Evolutionary conservation across 2,113 vertebrate species (phyloP), one percentile per base, ranked within the genome.

Genomic region (Ictalurus punctatus): DNA sequence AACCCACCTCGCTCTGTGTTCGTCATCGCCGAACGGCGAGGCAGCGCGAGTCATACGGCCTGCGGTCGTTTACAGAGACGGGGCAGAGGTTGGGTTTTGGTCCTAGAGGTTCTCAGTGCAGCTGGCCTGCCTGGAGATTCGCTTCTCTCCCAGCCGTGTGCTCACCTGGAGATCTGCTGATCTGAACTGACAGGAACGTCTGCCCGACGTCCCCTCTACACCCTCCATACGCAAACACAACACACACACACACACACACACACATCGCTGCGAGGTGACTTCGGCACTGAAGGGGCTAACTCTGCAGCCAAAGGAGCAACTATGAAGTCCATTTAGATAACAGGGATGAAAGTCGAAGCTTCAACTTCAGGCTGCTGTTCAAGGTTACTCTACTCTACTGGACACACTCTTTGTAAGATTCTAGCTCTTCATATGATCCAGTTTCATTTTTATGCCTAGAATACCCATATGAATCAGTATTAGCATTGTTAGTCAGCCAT

Each of bases 141-240:
- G 16, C 67, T 21, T 21, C 58, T 63, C 88, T 83, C 40, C 10
- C 2, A 65, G 83, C 61, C 30, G 78, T 86, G 23, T 69, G 67
- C 87, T 84, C 84, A 86, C 90, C 74, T 67, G 82, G 84, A 86
- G 61, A 40, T 86, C 71, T 74, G 84, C 84, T 91, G 89, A 91
- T 91, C 67, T 76, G 81, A 88, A 76, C 30, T 89, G 90, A 91
- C 90, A 91, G 87, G 56, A 86, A 54, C 48, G 86, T 79, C 83
- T 85, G 86, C 54, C 82, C n/a, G 13, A 34, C 48, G 74, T 87
- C 86, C 89, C 83, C 65, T 59, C 40, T 61, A 14, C 65, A 73
- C 85, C 17, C 85, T 69, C 59, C n/a, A 30, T 7, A 56, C 85
- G 74, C 90, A 86, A 80, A 82, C 12, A 63, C 85, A 84, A 48